phyloP scores from a whole-genome alignment of 2,113 vertebrate genomes.

The Limnothrissa miodon region DNA sequence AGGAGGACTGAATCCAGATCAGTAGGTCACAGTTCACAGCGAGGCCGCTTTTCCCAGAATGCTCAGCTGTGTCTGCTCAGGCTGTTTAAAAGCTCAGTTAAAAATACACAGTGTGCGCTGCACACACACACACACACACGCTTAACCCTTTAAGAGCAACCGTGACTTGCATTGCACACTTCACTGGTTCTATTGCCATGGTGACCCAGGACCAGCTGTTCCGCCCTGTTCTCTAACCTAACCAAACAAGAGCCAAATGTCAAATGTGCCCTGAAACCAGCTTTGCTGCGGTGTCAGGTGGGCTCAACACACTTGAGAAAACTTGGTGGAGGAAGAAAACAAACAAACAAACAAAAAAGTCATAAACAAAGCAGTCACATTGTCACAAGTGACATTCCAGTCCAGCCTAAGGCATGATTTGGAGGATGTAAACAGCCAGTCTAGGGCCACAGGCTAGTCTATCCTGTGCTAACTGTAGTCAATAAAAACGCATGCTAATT shows the following conservation, averaged over 20 bases:
- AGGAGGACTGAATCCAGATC: constrained; percentile 28
- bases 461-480: no score
- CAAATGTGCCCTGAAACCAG: neutral
- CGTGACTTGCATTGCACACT: neutral
- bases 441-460: no score
- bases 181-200: neutral
- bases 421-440: no score
- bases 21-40: constrained; percentile 25
- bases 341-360: neutral
- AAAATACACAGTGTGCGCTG: neutral
- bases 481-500: no score
- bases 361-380: neutral
- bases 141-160: neutral
- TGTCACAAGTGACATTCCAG: neutral
- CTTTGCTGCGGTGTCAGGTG: neutral
- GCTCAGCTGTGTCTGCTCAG: constrained; percentile 8
- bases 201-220: constrained; percentile 3
- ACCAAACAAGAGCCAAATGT: constrained; percentile 13
- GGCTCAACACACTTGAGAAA: neutral
- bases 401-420: neutral
- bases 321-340: no score
- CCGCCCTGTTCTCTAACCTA: neutral
- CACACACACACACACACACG: neutral
- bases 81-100: neutral
- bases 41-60: constrained; percentile 6